A percentile compares a stretch with the other conserved stretches of the same genome.
phyloP scores from a whole-genome alignment of 2,113 vertebrate species.

The Turnix velox region DNA sequence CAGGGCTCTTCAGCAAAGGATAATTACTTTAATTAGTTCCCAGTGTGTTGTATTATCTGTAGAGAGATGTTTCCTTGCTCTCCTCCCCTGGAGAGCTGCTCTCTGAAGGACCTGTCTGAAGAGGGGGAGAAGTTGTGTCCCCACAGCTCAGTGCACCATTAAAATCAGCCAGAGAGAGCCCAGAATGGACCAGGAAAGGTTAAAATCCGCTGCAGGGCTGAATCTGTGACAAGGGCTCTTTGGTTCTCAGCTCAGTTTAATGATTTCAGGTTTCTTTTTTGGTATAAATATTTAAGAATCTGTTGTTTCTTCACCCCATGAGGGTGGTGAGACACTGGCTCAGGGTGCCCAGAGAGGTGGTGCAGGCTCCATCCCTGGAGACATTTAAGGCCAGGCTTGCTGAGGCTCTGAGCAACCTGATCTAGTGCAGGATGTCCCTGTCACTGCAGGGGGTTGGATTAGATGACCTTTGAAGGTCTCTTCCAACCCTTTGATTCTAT shows the following conservation, averaged over 20 bases:
- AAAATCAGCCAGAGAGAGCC: neutral
- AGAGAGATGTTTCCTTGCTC: neutral
- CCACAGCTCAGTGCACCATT: neutral
- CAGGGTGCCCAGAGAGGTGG: too few species aligned
- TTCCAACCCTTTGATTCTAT: too few species aligned
- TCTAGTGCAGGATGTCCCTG: too few species aligned
- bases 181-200: neutral
- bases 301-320: too few species aligned
- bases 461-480: too few species aligned
- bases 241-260: neutral
- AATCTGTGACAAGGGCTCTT: neutral
- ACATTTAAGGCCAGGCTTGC: too few species aligned
- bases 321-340: too few species aligned
- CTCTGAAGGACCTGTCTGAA: neutral
- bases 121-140: neutral
- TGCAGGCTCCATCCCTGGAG: too few species aligned
- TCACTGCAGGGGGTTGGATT: too few species aligned
- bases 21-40: conserved; percentile 31
- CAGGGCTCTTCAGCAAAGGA: neutral
- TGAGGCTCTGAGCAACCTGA: too few species aligned
- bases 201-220: neutral
- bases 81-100: neutral
- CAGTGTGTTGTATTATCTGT: neutral
- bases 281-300: neutral
- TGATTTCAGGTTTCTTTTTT: neutral